These are phyloP conservation scores for Hipparchia sbordonii DNA, from an alignment of 2,888 invertebrate genomes.

Conservation along the genomic window DNA sequence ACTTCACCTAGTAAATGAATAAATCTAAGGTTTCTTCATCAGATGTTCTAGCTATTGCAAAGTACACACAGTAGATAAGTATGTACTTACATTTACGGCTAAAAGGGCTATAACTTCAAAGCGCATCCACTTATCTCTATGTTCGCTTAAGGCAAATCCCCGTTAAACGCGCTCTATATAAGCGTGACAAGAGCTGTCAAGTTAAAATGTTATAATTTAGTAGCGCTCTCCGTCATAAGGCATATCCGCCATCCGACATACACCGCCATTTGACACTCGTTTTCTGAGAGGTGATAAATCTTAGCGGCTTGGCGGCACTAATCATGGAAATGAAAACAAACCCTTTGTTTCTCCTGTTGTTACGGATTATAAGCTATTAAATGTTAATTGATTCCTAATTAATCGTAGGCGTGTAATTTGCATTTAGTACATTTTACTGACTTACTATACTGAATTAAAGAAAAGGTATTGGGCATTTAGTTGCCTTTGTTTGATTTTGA, in stretches of 20 bases:
- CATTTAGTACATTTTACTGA: background rate
- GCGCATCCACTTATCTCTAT: slow-evolving; percentile 44
- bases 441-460: too few relatives aligned
- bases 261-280: slow-evolving; percentile 71
- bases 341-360: slow-evolving; percentile 58
- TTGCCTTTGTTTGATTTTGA: too few relatives aligned
- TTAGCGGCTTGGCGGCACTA: slow-evolving; percentile 63
- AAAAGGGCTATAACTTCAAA: background rate
- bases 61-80: too few relatives aligned
- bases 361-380: slow-evolving; percentile 49
- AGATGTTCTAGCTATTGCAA: too few relatives aligned
- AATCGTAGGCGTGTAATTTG: background rate
- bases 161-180: slow-evolving; percentile 57
- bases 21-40: too few relatives aligned
- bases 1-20: too few relatives aligned
- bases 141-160: slow-evolving; percentile 56
- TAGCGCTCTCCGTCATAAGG: slow-evolving; percentile 66
- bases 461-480: too few relatives aligned
- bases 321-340: slow-evolving; percentile 76
- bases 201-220: slow-evolving; percentile 80
- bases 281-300: slow-evolving; percentile 73
- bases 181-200: slow-evolving; percentile 72
- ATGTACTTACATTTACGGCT: background rate
- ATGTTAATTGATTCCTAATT: slow-evolving; percentile 50
- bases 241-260: slow-evolving; percentile 53